Percentiles rank a stretch among this genome's conserved stretches.
These are phyloP conservation scores for Microtus californicus DNA, from an alignment of 2,797 vertebrate genomes.

Conservation along the genomic window DNA sequence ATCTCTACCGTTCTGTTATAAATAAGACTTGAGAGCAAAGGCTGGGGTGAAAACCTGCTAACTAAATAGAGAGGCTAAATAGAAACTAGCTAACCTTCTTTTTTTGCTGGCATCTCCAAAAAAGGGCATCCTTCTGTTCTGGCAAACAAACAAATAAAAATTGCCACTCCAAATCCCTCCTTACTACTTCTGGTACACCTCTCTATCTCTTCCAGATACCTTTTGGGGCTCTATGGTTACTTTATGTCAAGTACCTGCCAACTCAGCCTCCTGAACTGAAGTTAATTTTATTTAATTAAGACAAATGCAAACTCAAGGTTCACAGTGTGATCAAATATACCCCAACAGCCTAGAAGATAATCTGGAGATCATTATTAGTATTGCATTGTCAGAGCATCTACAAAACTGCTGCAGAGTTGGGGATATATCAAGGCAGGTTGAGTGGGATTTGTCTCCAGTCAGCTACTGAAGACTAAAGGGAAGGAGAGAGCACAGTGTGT, in stretches of 20 bases:
- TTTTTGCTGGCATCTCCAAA: neutral
- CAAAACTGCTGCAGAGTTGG: neutral
- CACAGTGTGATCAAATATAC: neutral
- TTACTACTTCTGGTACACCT: neutral
- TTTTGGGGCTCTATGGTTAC: neutral
- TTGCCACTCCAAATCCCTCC: neutral
- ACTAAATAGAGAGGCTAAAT: neutral
- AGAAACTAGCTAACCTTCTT: neutral
- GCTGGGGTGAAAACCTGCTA: neutral
- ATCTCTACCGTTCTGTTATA: neutral
- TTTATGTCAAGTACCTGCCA: neutral
- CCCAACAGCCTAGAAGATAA: neutral
- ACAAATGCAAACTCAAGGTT: neutral
- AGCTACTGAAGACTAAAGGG: neutral
- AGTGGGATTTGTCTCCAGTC: neutral
- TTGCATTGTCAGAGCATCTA: neutral
- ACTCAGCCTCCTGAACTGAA: neutral
- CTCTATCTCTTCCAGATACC: neutral
- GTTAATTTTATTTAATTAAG: neutral
- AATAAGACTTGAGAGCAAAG: neutral
- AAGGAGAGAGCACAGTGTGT: neutral
- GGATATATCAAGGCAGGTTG: neutral
- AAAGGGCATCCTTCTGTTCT: neutral
- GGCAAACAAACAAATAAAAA: neutral
- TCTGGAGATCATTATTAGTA: rapidly evolving